Evolutionary conservation across 1,140 invertebrate genomes (phyloP).

Genomic region (Bombus turneri): DNA sequence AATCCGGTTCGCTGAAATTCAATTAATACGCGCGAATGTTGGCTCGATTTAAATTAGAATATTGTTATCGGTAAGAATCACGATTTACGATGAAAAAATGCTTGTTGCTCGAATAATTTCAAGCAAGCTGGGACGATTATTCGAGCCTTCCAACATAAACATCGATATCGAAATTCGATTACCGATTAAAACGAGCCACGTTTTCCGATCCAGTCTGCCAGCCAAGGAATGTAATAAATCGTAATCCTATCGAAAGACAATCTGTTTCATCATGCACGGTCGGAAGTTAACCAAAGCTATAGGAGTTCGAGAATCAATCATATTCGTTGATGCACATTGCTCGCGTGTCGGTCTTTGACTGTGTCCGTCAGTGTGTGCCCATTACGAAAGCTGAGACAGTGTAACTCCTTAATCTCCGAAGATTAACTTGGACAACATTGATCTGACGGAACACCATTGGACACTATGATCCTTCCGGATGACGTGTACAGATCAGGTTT

Average conservation of each 20-base stretch:
- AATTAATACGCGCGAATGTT: background rate
- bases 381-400: background rate
- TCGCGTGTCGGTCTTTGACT: too few species aligned
- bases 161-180: background rate
- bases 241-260: background rate
- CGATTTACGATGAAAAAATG: background rate
- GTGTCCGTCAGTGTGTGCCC: background rate
- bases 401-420: background rate
- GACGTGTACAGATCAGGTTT: conserved; percentile 1
- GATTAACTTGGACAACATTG: background rate
- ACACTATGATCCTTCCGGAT: background rate
- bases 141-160: background rate
- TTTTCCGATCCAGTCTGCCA: background rate
- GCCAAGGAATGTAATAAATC: background rate
- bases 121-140: background rate
- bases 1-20: background rate
- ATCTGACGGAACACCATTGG: background rate
- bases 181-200: background rate
- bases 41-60: background rate
- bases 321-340: background rate
- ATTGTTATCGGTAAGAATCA: background rate
- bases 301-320: background rate
- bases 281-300: background rate
- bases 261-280: background rate
- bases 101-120: background rate